Base-by-base conservation (phyloP, 2,888 invertebrate species). In the Timema podura region DNA sequence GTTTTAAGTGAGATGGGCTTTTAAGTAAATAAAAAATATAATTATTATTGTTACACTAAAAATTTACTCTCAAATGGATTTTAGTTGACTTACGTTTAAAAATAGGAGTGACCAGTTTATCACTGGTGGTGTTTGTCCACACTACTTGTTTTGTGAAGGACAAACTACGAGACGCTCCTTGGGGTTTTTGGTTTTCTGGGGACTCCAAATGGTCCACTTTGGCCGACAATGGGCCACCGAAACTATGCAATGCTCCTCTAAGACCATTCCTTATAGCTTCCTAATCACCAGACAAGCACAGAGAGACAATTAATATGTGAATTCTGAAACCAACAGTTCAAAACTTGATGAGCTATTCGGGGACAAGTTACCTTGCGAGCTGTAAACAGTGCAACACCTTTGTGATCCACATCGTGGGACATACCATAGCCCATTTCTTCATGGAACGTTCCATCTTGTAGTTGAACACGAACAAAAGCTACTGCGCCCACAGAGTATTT, bases 381-480 rank as follows among this genome's bases (percentile, higher is more conserved):
- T 9, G 15, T 11, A 8, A 57, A 51, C n/a, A 66, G 48, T 9
- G 65, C 65, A 65, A 16, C 3, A 16, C 69, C 69, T 48, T 69
- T 69, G 44, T 44, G 30, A 30, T 61, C 46, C 15, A 47, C 46
- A 44, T 30, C 44, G 44, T 7, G 47, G 48, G 44, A 47, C n/a
- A 61, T 54, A 45, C 70, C 70, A 70, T 70, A 70, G 5, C 70
- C 67, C 45, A 67, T 48, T 16, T 70, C 70, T 45, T 70, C 49
- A 64, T 70, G 70, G 15, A 67, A 46, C 6, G 64, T 30, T 8
- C 70, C 70, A 70, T 54, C 49, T 45, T 64, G 44, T 16, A 67
- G 13, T 30, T 64, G 67, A 67, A 70, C 64, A 54, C 64, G 61
- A 30, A 70, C 67, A 13, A 70, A 59, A 49, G 67, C 67, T 30